Conservation (phyloP, 2,888 invertebrate species). For the Ophion slaviceki region DNA sequence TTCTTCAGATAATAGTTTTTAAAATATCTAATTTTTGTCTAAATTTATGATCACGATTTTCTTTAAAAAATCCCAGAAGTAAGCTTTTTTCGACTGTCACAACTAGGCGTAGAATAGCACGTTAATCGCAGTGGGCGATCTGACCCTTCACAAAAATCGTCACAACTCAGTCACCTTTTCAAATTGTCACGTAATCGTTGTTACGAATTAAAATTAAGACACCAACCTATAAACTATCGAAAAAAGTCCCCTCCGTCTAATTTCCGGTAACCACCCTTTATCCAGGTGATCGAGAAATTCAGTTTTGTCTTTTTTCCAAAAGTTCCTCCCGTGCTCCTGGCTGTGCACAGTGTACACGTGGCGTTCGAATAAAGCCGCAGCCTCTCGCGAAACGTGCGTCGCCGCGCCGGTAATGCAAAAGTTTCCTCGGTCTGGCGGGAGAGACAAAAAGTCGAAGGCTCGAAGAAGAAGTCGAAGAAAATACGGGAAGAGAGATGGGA, state of each 20-base stretch:
- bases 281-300: constrained; percentile 9
- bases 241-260: neutral
- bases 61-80: no score
- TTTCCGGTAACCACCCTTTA: neutral
- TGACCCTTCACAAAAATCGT: no score
- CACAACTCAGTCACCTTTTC: no score
- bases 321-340: neutral
- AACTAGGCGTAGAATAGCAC: no score
- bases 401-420: constrained; percentile 15
- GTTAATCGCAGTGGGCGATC: no score
- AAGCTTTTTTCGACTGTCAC: no score
- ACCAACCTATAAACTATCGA: neutral
- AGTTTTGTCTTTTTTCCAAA: neutral
- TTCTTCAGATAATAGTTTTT: no score
- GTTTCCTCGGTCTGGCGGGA: neutral
- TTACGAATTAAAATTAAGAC: neutral
- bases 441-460: neutral
- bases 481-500: neutral
- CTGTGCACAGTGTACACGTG: no score
- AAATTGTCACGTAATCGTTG: no score
- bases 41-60: no score
- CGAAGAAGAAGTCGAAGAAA: neutral
- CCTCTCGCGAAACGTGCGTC: neutral
- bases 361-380: neutral
- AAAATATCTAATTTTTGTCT: no score